Evolutionary conservation across 64 coral and sea anemone species (phyloP), one percentile per base, ranked within the genome.

Genomic region (Cladopsammia gracilis): DNA sequence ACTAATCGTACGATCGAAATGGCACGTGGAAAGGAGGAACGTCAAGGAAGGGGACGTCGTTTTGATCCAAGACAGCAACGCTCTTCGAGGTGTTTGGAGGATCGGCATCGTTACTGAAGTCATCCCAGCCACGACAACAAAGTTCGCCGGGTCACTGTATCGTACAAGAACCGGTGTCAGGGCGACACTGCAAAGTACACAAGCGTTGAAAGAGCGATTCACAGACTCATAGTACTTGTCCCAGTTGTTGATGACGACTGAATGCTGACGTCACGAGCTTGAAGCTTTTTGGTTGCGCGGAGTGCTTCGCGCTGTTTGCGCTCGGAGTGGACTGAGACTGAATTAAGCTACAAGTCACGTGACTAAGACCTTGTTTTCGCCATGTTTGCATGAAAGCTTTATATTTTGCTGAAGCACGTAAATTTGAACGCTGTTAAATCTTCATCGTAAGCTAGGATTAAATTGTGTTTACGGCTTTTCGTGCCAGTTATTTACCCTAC

Each of bases 31-130:
- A 4, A 57, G 73, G 20, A 22, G 80, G 6, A 76, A 93, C 66
- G 8, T 87, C 13, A 76, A 47, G 24, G 47, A 58, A 16, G 90
- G 90, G 10, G 91, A 87, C 64, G 52, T 93, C 46, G 71, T 93
- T 15, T 34, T 90, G 58, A 80, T 90, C 42, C 70, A 88, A 73
- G 86, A 88, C 62, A 53, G 48, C 58, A 90, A 90, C 42, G 59
- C 45, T 20, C 43, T 78, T 25, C 70, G 73, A 65, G 75, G 73
- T 15, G 19, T 67, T 48, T 89, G 87, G 88, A 78, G 47, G 62
- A 52, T 88, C 73, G 75, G 61, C 20, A 45, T 16, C 18, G 47
- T 90, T 24, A 62, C 64, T 10, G 42, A 80, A 73, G 22, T 26
- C 67, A 70, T 25, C 67, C 67, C 25, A 70, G 67, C 25, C 16